Percentiles rank a stretch among this genome's conserved stretches.
These are phyloP conservation scores for Cyrtorhinus lividipennis DNA, from an alignment of 1,140 invertebrate genomes.

Conservation along the genomic window DNA sequence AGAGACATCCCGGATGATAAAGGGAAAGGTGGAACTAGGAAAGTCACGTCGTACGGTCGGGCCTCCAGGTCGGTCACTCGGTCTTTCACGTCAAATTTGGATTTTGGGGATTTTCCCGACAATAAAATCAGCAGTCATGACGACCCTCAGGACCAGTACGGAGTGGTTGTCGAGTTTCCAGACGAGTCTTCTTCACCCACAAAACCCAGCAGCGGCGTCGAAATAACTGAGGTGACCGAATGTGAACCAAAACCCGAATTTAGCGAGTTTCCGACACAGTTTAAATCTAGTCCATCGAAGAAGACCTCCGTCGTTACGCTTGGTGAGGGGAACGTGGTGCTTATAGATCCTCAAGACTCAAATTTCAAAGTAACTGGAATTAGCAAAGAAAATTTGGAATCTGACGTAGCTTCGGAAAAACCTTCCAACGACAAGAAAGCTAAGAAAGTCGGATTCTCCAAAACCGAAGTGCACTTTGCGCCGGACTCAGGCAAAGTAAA, in stretches of 20 bases:
- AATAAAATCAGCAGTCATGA: neutral
- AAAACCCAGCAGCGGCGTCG: neutral
- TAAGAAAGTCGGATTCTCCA: constrained; percentile 70
- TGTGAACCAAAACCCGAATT: neutral
- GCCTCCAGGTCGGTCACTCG: constrained; percentile 12
- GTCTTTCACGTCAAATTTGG: constrained; percentile 1
- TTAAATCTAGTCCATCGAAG: neutral
- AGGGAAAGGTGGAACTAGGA: constrained; percentile 1
- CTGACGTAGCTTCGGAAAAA: neutral
- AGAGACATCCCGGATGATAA: constrained; percentile 9
- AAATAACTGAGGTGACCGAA: neutral
- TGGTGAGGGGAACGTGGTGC: constrained; percentile 12
- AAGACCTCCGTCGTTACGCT: constrained; percentile 19
- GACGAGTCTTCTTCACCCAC: neutral
- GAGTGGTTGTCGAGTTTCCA: constrained; percentile 3
- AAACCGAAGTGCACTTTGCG: constrained; percentile 72
- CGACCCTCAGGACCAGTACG: neutral
- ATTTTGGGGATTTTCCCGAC: neutral
- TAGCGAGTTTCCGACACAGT: neutral
- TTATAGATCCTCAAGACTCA: constrained; percentile 15
- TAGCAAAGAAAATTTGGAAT: too few relatives aligned
- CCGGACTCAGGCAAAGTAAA: constrained; percentile 68
- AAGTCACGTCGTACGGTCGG: constrained; percentile 17
- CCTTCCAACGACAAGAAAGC: constrained; percentile 31
- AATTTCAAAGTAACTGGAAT: constrained; percentile 15